These are phyloP conservation scores for Dinocampus coccinellae DNA, from an alignment of 2,888 invertebrate genomes.

Conservation along the genomic window DNA sequence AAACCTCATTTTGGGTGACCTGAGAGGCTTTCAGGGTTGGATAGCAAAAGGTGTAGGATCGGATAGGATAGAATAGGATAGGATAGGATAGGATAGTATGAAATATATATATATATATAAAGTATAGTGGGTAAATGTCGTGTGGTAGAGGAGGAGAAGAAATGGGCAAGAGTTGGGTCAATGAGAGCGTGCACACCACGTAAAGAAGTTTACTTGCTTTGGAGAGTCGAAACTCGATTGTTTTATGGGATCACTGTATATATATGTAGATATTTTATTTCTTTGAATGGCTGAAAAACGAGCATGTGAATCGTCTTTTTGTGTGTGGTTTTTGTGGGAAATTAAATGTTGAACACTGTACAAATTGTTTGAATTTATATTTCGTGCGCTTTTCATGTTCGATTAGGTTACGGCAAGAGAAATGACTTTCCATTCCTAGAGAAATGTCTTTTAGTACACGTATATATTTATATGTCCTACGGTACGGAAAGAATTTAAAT, in stretches of 20 bases:
- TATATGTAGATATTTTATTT: slow-evolving; percentile 15
- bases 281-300: not conserved
- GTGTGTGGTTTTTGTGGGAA: not conserved
- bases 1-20: slow-evolving; percentile 18
- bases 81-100: not conserved
- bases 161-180: not conserved
- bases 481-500: not conserved
- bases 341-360: not conserved
- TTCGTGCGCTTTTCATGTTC: not conserved
- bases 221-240: not conserved
- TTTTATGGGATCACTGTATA: not conserved
- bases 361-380: not conserved
- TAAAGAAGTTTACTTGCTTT: slow-evolving; percentile 11
- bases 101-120: not conserved
- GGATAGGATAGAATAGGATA: too few relatives aligned
- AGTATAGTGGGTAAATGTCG: not conserved
- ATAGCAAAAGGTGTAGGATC: not conserved
- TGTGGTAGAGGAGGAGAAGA: not conserved
- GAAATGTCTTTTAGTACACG: not conserved
- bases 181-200: slow-evolving; percentile 4
- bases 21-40: slow-evolving; percentile 6
- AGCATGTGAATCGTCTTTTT: not conserved
- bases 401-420: not conserved
- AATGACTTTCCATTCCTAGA: not conserved
- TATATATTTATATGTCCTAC: not conserved